Conservation (phyloP, 1,140 invertebrate species). For the Microplitis demolitor region DNA sequence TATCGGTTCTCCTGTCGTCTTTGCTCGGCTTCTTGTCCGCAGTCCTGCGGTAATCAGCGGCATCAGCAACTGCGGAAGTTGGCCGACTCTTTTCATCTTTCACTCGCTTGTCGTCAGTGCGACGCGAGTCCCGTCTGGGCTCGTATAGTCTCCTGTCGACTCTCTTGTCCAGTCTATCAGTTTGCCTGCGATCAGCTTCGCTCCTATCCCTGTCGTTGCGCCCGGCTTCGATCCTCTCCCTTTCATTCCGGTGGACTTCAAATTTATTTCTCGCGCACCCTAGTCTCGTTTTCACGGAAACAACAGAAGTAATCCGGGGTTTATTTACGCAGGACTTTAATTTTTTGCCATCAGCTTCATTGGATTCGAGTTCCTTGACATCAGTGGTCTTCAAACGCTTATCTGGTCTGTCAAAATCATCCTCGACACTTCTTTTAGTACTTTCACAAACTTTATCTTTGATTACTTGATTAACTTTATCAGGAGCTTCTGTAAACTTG, state of each 20-base stretch:
- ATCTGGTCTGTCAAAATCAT: neutral
- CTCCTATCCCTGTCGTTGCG: constrained; percentile 14
- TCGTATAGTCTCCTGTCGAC: constrained; percentile 29
- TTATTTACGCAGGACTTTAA: constrained; percentile 52
- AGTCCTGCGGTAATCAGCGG: too few relatives aligned
- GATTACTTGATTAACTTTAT: too few relatives aligned
- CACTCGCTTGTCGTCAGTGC: constrained; percentile 30
- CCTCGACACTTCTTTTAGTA: neutral
- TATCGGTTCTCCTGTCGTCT: too few relatives aligned
- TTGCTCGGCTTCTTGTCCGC: too few relatives aligned
- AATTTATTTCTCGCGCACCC: constrained; percentile 45
- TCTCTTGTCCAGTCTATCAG: constrained; percentile 28
- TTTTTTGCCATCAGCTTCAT: constrained; percentile 31
- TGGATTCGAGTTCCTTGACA: neutral
- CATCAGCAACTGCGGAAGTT: constrained; percentile 21
- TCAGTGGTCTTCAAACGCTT: neutral
- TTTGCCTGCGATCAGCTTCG: constrained; percentile 29
- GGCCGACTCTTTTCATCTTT: constrained; percentile 40
- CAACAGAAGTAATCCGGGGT: constrained; percentile 54
- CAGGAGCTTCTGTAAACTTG: neutral
- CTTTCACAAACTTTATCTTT: too few relatives aligned
- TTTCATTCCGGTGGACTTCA: constrained; percentile 36
- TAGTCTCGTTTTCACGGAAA: constrained; percentile 52
- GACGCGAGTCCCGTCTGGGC: constrained; percentile 23
- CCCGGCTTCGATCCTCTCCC: neutral